Evolutionary conservation across 2,888 invertebrate species (phyloP), one percentile per base, ranked within the genome.

Genomic region (Aricia artaxerxes): DNA sequence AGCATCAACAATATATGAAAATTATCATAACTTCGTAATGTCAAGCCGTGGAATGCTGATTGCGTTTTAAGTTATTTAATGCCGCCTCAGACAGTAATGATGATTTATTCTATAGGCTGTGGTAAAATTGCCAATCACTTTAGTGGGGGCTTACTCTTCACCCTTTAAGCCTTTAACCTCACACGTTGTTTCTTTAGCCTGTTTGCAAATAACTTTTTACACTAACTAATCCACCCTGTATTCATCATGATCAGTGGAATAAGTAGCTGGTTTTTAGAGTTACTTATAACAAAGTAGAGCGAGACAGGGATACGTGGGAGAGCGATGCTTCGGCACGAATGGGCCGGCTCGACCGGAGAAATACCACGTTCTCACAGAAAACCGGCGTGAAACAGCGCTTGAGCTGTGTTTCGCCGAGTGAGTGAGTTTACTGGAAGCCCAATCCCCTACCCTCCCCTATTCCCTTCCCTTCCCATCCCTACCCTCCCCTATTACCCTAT

Each of bases 1-100:
- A 49, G 75, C 75, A 75, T 35, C 44, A 24, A 49, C 75, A 75
- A 9, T 24, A 49, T 49, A 44, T 49, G 75, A 75, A 75, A 75
- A 75, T 75, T 31, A 49, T 75, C 75, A 75, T 75, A 75, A 75
- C 24, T 73, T 9, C 40, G 49, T 49, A 24, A 75, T 75, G 75
- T 44, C 75, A 49, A 44, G 24, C 9, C 1, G 75, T 24, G 75
- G 75, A 75, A 75, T 75, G 75, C 44, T 75, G 75, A 75, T 75
- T 75, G 75, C 75, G 31, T 75, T 75, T 75, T 49, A 75, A 75
- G 75, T 75, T 75, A 24, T 24, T 24, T 24, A 49, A 24, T 75
- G 44, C 75, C 75, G n/a, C 31, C 53, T 69, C 75, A 44, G 24
- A n/a, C 31, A n/a, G 11, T 75, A 49, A 75, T 75, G 75, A 75